Base-by-base conservation (phyloP, 2,113 vertebrate genomes). In the Ia io region DNA sequence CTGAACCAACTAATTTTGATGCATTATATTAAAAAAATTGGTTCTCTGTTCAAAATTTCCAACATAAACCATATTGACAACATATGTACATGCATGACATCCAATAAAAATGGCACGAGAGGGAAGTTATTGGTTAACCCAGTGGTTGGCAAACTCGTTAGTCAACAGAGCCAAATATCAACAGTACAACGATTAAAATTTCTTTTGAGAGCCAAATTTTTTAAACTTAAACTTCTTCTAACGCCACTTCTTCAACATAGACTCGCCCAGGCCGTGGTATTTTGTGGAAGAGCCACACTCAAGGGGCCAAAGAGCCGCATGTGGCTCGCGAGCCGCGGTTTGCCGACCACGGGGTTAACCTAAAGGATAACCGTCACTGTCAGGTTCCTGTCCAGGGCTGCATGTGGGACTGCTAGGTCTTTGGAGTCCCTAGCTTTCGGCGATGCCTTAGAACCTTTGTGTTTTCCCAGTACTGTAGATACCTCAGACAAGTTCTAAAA, bases 21-120 rank as follows among this genome's bases (percentile, higher is more conserved):
- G 59, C 9, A 53, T 88, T 71, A 22, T 28, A 76, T 49, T 49
- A 78, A 47, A 95, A 91, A 91, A 90, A 91, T 10, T 59, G 37
- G 22, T 74, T 92, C 78, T 96, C 82, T 67, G 71, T 80, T 95
- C n/a, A 88, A 84, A 92, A 47, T 53, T 69, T 90, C 53, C 87
- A 84, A 93, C 7, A 35, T 51, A 67, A 74, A 61, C 7, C 8
- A 90, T 61, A 79, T 18, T n/a, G 87, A 84, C 70, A 65, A 67
- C 12, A 59, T n/a, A 44, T 14, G 84, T 5, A 16, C 12, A 80
- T 23, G 10, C 2, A 22, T 49, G 23, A 83, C 12, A 71, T 61
- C n/a, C 53, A 83, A 77, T 49, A 77, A 84, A 92, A 95, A 71
- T 73, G 69, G 79, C 25, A 95, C 61, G 76, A 91, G 49, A 51